Conservation (phyloP, 2,797 vertebrate genomes). For the Lemur catta region DNA sequence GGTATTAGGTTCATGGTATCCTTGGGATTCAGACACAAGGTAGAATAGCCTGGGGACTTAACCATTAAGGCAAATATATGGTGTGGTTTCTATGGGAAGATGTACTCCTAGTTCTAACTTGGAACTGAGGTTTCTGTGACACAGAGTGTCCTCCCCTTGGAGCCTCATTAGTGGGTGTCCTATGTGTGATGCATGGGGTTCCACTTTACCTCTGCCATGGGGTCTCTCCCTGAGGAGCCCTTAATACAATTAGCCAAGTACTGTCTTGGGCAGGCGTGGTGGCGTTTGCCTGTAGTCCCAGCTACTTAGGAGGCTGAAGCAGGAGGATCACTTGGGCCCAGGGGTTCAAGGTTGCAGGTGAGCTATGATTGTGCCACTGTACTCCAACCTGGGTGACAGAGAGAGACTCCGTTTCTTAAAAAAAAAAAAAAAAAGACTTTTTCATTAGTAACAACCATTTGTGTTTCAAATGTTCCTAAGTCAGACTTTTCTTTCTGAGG, state of each 20-base stretch:
- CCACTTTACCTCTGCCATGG: background rate
- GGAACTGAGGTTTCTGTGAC: background rate
- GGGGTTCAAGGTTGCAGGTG: too few species aligned
- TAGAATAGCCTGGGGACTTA: background rate
- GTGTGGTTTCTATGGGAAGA: background rate
- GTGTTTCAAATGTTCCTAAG: background rate
- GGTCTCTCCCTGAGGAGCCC: background rate
- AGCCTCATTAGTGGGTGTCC: too few species aligned
- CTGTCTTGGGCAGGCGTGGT: too few species aligned
- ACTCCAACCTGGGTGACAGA: too few species aligned
- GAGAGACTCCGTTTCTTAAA: too few species aligned
- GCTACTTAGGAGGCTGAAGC: too few species aligned
- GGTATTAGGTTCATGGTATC: too few species aligned
- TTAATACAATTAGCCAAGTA: background rate
- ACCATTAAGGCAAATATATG: background rate
- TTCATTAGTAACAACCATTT: background rate
- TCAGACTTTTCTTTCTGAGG: background rate
- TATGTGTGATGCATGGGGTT: background rate
- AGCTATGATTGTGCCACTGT: too few species aligned
- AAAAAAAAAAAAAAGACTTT: too few species aligned
- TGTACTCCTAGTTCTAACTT: background rate
- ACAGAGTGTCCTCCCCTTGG: background rate
- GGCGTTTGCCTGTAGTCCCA: too few species aligned
- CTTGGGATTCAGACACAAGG: background rate
- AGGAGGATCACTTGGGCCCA: too few species aligned